phyloP scores from a whole-genome alignment of 2,113 vertebrate genomes.

The Passer montanus region DNA sequence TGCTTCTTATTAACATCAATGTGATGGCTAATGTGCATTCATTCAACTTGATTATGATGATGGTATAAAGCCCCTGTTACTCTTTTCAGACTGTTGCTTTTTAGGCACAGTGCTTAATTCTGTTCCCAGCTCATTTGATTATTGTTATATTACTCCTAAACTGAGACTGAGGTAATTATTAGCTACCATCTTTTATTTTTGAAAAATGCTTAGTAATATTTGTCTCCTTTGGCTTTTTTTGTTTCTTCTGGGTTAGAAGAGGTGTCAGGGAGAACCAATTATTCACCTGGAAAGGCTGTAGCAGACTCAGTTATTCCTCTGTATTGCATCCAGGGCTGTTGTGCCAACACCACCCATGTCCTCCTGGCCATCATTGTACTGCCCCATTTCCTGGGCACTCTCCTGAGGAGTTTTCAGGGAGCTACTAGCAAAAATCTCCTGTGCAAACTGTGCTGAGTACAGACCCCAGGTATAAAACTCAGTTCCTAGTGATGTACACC shows the following conservation, averaged over 20 bases:
- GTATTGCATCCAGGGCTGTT: background rate
- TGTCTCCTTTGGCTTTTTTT: background rate
- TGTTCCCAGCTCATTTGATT: background rate
- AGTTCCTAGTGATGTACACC: background rate
- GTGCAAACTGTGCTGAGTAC: background rate
- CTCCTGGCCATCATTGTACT: background rate
- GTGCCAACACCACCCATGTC: background rate
- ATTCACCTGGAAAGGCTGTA: background rate
- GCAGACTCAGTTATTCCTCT: background rate
- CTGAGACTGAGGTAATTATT: background rate
- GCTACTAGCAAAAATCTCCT: background rate
- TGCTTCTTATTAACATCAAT: background rate
- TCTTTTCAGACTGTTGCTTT: background rate
- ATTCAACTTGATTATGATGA: background rate
- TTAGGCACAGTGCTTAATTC: background rate
- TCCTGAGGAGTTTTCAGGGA: background rate
- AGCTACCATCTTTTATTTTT: background rate
- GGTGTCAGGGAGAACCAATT: background rate
- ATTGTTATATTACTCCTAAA: slow-evolving; percentile 1
- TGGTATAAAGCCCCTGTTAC: background rate
- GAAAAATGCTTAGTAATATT: background rate
- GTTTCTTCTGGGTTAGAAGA: background rate
- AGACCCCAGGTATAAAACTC: background rate
- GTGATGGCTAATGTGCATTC: background rate
- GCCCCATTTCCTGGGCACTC: background rate